Percentiles rank a stretch among this genome's conserved stretches.
Evolutionary conservation across 2,113 vertebrate genomes (phyloP).

Genomic region (Phyllostomus discolor): DNA sequence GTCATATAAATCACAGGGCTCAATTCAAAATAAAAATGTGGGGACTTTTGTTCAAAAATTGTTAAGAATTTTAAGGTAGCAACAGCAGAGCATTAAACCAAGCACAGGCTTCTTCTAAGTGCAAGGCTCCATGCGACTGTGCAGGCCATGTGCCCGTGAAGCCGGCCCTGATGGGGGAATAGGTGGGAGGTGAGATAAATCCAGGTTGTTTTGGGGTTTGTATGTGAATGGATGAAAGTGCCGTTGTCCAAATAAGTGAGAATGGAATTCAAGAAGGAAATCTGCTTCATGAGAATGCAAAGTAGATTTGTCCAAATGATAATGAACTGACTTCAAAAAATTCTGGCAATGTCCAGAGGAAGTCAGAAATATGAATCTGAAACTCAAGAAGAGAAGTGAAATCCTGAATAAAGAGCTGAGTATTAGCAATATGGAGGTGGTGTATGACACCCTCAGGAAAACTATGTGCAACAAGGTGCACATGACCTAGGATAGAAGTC

Average conservation of each 20-base stretch:
- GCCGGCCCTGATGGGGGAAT: neutral
- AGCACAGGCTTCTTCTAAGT: neutral
- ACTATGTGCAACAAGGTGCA: too few species aligned
- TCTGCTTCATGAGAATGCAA: neutral
- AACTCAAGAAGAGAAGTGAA: neutral
- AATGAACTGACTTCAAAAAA: neutral
- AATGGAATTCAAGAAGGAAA: neutral
- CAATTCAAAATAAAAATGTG: neutral
- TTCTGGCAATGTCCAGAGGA: neutral
- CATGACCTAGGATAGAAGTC: neutral
- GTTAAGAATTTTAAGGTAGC: neutral
- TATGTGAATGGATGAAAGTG: neutral
- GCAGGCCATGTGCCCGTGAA: neutral
- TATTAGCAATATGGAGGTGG: neutral
- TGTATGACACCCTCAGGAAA: neutral
- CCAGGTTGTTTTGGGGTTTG: neutral
- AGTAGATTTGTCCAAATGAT: neutral
- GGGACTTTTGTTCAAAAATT: neutral
- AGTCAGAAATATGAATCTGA: neutral
- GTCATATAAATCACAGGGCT: neutral
- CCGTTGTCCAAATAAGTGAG: neutral
- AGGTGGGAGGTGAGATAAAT: neutral
- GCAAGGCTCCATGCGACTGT: accelerated
- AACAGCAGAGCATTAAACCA: neutral
- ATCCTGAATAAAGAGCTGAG: neutral